Evolutionary conservation across 2,113 vertebrate species (phyloP).

Genomic region (Polyodon spathula): DNA sequence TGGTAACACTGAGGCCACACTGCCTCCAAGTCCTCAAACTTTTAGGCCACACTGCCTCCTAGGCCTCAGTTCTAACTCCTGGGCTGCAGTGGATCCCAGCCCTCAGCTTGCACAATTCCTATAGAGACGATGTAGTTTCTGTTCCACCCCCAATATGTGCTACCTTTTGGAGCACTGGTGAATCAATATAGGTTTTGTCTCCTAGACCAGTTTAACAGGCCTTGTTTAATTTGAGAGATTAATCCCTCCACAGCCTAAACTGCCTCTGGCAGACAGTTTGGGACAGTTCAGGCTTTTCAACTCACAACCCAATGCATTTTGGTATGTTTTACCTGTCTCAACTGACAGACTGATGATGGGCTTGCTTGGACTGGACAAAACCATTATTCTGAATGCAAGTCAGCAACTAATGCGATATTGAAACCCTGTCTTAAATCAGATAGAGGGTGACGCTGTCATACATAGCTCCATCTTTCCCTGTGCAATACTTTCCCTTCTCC

Average conservation of each 20-base stretch:
- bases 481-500: not conserved
- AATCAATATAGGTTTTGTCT: not conserved
- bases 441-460: not conserved
- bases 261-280: not conserved
- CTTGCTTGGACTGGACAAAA: not conserved
- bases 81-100: too few species aligned
- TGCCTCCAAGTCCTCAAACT: not conserved
- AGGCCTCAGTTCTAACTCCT: too few species aligned
- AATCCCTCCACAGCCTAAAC: not conserved
- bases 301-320: too few species aligned
- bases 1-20: not conserved
- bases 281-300: too few species aligned
- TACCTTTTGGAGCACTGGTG: not conserved
- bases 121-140: too few species aligned
- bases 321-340: too few species aligned
- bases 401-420: not conserved
- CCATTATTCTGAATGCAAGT: not conserved
- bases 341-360: not conserved
- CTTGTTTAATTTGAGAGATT: not conserved
- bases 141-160: too few species aligned
- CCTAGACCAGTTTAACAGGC: not conserved
- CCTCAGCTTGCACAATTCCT: too few species aligned
- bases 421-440: not conserved
- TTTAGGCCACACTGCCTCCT: too few species aligned
- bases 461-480: not conserved